Percentiles rank a stretch among this genome's conserved stretches.
Evolutionary conservation across 1,140 invertebrate species (phyloP).

Genomic region (Drosophila cardini): DNA sequence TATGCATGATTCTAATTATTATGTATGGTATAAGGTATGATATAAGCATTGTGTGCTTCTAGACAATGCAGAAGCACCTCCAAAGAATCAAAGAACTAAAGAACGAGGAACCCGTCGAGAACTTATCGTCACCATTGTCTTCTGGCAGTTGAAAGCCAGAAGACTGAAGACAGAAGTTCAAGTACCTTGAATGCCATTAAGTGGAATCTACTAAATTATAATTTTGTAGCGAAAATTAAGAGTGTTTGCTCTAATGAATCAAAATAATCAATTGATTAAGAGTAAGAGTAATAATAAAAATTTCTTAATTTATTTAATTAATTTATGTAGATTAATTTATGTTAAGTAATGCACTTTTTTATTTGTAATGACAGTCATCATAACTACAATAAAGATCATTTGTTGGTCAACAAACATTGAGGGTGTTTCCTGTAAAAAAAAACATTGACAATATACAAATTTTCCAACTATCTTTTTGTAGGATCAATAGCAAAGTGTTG

Average conservation of each 20-base stretch:
- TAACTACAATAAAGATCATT: too few species aligned
- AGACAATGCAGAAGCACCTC: conserved; percentile 59
- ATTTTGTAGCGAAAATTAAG: neutral
- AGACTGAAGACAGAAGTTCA: conserved; percentile 52
- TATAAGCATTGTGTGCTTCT: conserved; percentile 43
- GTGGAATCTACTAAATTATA: conserved; percentile 29
- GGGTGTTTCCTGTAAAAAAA: too few species aligned
- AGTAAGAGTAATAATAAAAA: too few species aligned
- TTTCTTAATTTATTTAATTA: too few species aligned
- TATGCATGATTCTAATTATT: conserved; percentile 80
- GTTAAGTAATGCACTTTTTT: too few species aligned
- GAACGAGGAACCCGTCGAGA: conserved; percentile 10
- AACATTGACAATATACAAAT: neutral
- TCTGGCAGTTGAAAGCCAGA: neutral
- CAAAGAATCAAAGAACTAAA: conserved; percentile 23
- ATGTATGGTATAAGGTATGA: conserved; percentile 56
- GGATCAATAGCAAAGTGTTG: neutral
- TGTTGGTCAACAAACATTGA: too few species aligned
- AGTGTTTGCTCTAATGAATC: neutral
- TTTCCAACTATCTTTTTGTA: neutral
- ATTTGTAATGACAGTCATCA: too few species aligned
- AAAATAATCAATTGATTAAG: too few species aligned
- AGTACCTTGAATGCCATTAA: conserved; percentile 53
- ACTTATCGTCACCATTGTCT: conserved; percentile 33
- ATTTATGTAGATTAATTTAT: too few species aligned